Percentiles rank a stretch among this genome's conserved stretches.
Conservation (phyloP, 2,888 invertebrate genomes). For the Ditylenchus weischeri region DNA sequence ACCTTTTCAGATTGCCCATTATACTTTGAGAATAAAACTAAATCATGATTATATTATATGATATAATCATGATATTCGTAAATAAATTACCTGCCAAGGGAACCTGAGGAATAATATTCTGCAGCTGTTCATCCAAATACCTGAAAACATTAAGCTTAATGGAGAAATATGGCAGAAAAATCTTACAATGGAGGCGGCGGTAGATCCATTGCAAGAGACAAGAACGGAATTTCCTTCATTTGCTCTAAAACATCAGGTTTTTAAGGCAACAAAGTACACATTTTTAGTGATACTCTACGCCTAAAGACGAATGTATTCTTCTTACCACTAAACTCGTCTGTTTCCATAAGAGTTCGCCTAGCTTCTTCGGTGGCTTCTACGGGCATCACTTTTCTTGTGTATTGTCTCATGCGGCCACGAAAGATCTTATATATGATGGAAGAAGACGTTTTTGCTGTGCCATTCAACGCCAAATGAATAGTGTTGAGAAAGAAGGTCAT, state of each 20-base stretch:
- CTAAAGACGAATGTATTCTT: constrained; percentile 10
- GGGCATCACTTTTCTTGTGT: constrained; percentile 84
- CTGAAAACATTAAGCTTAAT: too few species aligned
- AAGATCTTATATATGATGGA: constrained; percentile 87
- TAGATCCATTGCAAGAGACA: constrained; percentile 93
- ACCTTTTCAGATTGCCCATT: constrained; percentile 84
- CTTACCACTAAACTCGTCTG: constrained; percentile 49
- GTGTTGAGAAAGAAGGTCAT: constrained; percentile 97
- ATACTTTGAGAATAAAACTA: constrained; percentile 79
- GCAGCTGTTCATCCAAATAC: constrained; percentile 88
- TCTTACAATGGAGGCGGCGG: constrained; percentile 85
- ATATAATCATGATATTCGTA: background rate
- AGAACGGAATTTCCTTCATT: constrained; percentile 83
- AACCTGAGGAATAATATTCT: constrained; percentile 92
- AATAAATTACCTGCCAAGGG: constrained; percentile 71
- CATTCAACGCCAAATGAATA: constrained; percentile 86
- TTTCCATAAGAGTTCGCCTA: constrained; percentile 36
- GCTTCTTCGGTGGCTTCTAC: constrained; percentile 68
- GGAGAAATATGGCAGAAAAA: too few species aligned
- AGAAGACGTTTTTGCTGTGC: constrained; percentile 69
- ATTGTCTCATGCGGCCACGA: constrained; percentile 66
- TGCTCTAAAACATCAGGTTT: constrained; percentile 71
- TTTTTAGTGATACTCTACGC: too few species aligned
- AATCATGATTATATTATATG: background rate
- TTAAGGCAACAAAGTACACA: too few species aligned